Evolutionary conservation across 2,797 vertebrate species (phyloP).

Genomic region (Molossus molossus): DNA sequence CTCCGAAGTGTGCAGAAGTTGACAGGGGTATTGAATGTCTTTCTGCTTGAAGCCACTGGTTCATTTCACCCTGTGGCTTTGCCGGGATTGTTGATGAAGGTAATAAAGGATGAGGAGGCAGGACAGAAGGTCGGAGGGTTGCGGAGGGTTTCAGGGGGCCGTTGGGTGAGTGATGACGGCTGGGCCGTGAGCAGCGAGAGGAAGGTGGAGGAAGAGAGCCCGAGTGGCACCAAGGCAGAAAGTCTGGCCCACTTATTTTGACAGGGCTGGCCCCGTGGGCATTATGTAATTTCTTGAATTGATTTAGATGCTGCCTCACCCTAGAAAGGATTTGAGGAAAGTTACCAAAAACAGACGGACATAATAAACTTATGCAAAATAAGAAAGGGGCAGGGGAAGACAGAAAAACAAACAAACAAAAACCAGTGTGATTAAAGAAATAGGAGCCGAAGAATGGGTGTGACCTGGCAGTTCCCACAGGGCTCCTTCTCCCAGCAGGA

Average conservation of each 20-base stretch:
- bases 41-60: not conserved
- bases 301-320: slow-evolving; percentile 45
- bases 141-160: not conserved
- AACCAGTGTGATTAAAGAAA: not conserved
- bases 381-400: not conserved
- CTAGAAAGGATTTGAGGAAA: slow-evolving; percentile 59
- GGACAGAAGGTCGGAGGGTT: not conserved
- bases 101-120: not conserved
- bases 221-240: not conserved
- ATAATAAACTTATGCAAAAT: slow-evolving; percentile 45
- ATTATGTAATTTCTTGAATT: slow-evolving; percentile 70
- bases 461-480: fast-evolving
- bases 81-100: not conserved
- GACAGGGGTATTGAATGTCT: not conserved
- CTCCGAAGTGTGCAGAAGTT: not conserved
- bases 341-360: not conserved
- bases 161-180: not conserved
- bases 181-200: not conserved
- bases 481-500: not conserved
- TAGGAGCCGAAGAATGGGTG: not conserved
- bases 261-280: not conserved
- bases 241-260: slow-evolving; percentile 39
- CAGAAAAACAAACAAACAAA: not conserved
- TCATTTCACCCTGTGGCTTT: not conserved
- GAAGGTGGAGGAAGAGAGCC: not conserved